Conservation (phyloP, 2,797 vertebrate species). For the Periparus ater region DNA sequence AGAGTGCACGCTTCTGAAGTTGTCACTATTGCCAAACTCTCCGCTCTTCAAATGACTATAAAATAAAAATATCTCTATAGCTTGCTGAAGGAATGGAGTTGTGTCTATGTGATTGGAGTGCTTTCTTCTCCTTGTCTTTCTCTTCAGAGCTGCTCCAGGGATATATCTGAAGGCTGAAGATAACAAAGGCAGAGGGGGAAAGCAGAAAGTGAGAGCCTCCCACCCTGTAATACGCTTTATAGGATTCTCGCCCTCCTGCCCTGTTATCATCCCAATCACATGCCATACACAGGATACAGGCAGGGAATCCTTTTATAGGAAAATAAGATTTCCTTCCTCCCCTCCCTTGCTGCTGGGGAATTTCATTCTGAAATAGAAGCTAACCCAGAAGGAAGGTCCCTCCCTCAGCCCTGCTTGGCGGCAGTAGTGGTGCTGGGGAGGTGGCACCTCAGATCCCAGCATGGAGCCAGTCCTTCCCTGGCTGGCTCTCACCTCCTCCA, state of each 20-base stretch:
- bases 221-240: background rate
- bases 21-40: constrained; percentile 26
- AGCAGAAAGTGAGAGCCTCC: background rate
- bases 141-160: background rate
- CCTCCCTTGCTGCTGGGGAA: background rate
- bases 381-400: background rate
- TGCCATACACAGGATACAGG: background rate
- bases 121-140: background rate
- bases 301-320: background rate
- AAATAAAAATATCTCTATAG: constrained; percentile 45
- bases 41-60: background rate
- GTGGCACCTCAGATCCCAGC: background rate
- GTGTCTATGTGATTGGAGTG: background rate
- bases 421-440: accelerated
- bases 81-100: constrained; percentile 39
- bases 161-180: background rate
- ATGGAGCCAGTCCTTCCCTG: background rate
- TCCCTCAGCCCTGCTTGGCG: background rate
- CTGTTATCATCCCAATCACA: background rate
- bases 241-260: background rate
- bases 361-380: background rate
- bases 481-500: background rate
- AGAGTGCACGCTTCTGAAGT: background rate
- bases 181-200: background rate
- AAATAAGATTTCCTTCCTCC: background rate